Evolutionary conservation across 2,113 vertebrate species (phyloP), one percentile per base, ranked within the genome.

Genomic region (Ptyas mucosa): DNA sequence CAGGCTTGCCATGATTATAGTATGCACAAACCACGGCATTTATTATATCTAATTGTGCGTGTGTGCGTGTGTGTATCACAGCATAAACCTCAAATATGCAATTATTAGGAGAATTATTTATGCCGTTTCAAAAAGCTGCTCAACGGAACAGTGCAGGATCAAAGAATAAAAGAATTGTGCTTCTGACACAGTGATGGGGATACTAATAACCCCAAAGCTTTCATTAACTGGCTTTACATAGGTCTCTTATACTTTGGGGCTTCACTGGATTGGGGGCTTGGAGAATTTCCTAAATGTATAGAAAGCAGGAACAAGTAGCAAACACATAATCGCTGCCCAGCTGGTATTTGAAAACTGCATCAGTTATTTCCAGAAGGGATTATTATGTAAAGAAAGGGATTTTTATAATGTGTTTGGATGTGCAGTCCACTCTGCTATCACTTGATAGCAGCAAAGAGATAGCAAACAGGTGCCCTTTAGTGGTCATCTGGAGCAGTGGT

Each of bases 101-200:
- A 93, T 96, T 94, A 94, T 95, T 94, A 94, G 34, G 81, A 94
- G 92, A 95, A 97, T 96, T 95, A 96, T 96, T 94, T 95, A 95
- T 95, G 57, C 46, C 92, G 94, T 94, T 92, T 95, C 94, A 94
- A 90, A 94, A 94, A 92, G 75, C 85, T 94, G 49, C 26, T 92
- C 23, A 86, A 64, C 93, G 61, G 34, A 95, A 23, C 69, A 90
- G 6, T 14, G 46, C 15, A 87, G 12, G 54, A 94, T 91, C 91
- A 92, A 95, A 94, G 88, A 95, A 93, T 85, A 91, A 89, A 95
- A 87, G 21, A 4, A 94, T 94, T 93, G 93, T 55, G 55, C 4
- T 39, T 92, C 39, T 94, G 21, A 95, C 92, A 69, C 10, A 95
- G 90, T n/a, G 46, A 93, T 95, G 94, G 92, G 49, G 49, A 92